These are phyloP conservation scores for Pristionchus arcanus DNA, from an alignment of 2,888 invertebrate species.

Conservation along the genomic window DNA sequence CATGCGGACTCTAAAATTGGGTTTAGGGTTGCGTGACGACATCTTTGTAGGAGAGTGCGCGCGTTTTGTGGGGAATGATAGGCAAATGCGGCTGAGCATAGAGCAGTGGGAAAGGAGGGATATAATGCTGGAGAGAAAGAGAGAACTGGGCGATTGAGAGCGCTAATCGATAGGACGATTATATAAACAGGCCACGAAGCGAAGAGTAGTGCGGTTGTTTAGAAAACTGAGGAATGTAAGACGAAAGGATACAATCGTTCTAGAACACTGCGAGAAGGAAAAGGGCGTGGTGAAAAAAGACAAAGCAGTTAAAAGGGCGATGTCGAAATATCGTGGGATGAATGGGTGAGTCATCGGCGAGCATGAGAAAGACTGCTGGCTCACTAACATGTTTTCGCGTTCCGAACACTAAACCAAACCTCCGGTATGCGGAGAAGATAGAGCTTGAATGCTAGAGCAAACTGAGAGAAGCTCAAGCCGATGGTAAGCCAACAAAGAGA, in stretches of 20 bases:
- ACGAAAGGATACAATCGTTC: background rate
- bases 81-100: slow-evolving; percentile 11
- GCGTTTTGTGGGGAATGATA: slow-evolving; percentile 17
- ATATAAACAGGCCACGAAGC: slow-evolving; percentile 35
- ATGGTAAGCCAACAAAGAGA: background rate
- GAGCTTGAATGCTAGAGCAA: slow-evolving; percentile 18
- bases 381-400: background rate
- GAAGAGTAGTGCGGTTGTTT: slow-evolving; percentile 28
- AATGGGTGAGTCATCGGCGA: slow-evolving; percentile 3
- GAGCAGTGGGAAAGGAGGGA: background rate
- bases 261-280: background rate
- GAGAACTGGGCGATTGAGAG: slow-evolving; percentile 23
- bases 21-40: slow-evolving; percentile 22
- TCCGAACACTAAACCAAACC: background rate
- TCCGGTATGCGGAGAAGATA: background rate
- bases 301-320: background rate
- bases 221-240: background rate
- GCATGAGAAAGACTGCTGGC: background rate
- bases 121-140: slow-evolving; percentile 17
- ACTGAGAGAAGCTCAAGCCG: slow-evolving; percentile 1
- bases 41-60: background rate
- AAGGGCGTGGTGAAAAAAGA: background rate
- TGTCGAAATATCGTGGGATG: slow-evolving; percentile 22
- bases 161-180: slow-evolving; percentile 45
- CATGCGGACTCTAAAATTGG: background rate